phyloP scores from a whole-genome alignment of 2,888 invertebrate genomes.

The Pandemis corylana region DNA sequence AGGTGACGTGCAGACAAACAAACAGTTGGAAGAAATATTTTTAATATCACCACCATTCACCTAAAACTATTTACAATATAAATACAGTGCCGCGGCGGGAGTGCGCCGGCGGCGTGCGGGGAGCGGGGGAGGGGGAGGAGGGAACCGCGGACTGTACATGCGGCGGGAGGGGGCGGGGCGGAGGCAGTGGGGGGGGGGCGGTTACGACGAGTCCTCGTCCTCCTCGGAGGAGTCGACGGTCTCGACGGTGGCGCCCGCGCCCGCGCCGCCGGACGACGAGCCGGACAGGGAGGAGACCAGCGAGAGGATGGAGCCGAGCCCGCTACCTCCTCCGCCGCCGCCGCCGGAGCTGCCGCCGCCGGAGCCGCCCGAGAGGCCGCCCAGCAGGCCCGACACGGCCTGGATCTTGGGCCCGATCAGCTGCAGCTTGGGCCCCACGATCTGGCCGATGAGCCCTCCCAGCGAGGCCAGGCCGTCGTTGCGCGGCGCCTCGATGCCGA shows the following conservation, averaged over 20 bases:
- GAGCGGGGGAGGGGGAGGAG: constrained; percentile 16
- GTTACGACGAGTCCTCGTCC: constrained; percentile 58
- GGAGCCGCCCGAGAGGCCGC: constrained; percentile 81
- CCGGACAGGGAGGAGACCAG: constrained; percentile 79
- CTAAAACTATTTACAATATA: constrained; percentile 83
- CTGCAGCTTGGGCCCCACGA: constrained; percentile 89
- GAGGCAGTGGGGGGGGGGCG: constrained; percentile 24
- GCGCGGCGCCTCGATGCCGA: constrained; percentile 88
- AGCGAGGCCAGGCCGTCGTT: constrained; percentile 86
- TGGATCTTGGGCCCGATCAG: constrained; percentile 88
- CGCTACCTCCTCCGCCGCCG: constrained; percentile 73
- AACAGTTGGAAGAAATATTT: constrained; percentile 64
- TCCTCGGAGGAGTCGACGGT: constrained; percentile 79
- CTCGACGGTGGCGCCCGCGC: constrained; percentile 71
- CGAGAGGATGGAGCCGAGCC: constrained; percentile 78
- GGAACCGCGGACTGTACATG: constrained; percentile 72
- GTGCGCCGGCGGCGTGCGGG: constrained; percentile 47
- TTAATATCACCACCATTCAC: constrained; percentile 79
- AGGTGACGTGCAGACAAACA: constrained; percentile 70
- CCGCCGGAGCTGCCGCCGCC: constrained; percentile 85
- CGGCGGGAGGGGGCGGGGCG: constrained; percentile 46
- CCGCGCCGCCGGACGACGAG: constrained; percentile 74
- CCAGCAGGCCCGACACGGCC: constrained; percentile 81
- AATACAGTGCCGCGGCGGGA: constrained; percentile 62
- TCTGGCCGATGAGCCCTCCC: constrained; percentile 87